Base-by-base conservation (phyloP, 2,888 invertebrate genomes). In the Eurytoma californica region DNA sequence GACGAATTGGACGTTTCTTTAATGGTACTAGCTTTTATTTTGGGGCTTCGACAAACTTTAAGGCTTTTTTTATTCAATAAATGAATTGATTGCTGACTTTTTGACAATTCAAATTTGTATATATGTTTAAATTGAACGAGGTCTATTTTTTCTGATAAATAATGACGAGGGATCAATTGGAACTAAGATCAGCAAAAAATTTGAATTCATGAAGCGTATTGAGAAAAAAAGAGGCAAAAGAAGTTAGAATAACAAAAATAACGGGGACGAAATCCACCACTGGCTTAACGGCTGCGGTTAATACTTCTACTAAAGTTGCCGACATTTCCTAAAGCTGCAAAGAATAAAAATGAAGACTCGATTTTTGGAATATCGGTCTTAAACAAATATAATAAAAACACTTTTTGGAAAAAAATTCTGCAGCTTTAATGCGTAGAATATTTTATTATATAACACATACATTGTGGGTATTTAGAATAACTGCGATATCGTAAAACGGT, bases 281-380 rank as follows among this genome's bases (percentile, higher is more conserved):
- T 39, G 67, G 55, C 68, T 81, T 80, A 82, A 77, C 74, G 75
- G 75, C 82, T 77, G 60, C 58, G 79, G 74, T 79, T 82, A 82
- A 82, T 80, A 82, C 81, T 80, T 80, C 57, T 60, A 53, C 53
- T 30, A 75, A 82, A 65, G 79, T 79, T 81, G 68, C 57, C 55
- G 53, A 70, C 60, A 51, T 78, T 57, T 68, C 74, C 63, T 20
- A 60, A 58, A 66, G 39, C 58, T 55, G 72, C 67, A 20, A 69
- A 55, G 74, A 74, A 68, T 77, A 67, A 60, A 70, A 78, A 69
- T 75, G 67, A 63, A 78, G 79, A 58, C 53, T 58, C 49, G 61
- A 16, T 28, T 53, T 57, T 16, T 66, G 3, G 39, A 18, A 58
- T 12, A 51, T 14, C 49, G 7, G 0, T 9, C 1, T 39, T 0